Percentiles rank a stretch among this genome's conserved stretches.
Conservation (phyloP, 2,888 invertebrate species). For the Aphidoletes aphidimyza region DNA sequence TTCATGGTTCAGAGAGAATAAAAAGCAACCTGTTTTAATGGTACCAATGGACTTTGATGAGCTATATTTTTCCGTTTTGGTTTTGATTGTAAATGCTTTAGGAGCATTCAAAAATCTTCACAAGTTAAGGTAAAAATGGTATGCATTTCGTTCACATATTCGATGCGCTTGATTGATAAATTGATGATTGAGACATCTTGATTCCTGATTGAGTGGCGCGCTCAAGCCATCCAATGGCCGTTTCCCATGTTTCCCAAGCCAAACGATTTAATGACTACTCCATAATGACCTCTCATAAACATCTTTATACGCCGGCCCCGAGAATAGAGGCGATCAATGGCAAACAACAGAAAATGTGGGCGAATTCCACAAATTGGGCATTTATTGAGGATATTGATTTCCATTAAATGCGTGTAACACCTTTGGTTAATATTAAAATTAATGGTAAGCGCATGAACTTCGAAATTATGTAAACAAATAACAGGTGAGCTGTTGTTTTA, state of each 20-base stretch:
- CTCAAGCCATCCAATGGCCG: not conserved
- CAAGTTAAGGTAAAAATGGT: not conserved
- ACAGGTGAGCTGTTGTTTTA: not conserved
- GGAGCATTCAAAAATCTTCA: not conserved
- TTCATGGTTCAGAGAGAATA: not conserved
- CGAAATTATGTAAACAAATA: not conserved
- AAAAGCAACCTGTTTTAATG: not conserved
- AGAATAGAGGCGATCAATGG: not conserved
- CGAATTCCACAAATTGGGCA: not conserved
- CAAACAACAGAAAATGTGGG: not conserved
- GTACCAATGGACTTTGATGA: not conserved
- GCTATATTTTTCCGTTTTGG: no score
- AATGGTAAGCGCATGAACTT: not conserved
- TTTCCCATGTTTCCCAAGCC: not conserved
- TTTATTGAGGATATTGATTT: conserved; percentile 41
- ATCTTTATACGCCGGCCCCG: not conserved
- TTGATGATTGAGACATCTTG: conserved; percentile 38
- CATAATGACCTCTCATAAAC: conserved; percentile 16
- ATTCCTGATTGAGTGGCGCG: not conserved
- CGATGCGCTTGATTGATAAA: conserved; percentile 31
- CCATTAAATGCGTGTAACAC: conserved; percentile 20
- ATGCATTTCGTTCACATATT: conserved; percentile 30
- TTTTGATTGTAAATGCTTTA: no score
- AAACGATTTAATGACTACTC: not conserved
- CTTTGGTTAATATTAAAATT: conserved; percentile 29